Evolutionary conservation across 2,888 invertebrate genomes (phyloP), one percentile per base, ranked within the genome.

Genomic region (Leptopilina syphax): DNA sequence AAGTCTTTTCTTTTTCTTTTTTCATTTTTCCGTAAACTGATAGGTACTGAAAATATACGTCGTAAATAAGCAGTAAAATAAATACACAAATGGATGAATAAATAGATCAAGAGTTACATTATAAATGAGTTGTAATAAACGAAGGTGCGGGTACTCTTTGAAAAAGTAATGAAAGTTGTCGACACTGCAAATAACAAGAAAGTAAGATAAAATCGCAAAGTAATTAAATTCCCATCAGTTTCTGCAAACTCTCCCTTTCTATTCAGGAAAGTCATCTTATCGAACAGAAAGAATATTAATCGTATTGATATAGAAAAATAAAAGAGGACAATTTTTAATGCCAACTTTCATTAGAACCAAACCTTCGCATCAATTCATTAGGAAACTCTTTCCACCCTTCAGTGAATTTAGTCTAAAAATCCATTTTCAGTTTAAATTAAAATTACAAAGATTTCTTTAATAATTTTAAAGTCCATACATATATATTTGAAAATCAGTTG

Each of bases 221-320:
- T 89, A 87, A 88, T 89, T 88, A 89, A 89, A 89, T 87, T 85
- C 86, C 84, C 85, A 88, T 88, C 85, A 87, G 87, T 81, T 57
- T 57, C 57, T 67, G 54, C 79, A 60, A 73, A 73, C 73, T 73
- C 54, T 60, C 47, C 41, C 63, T 60, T 24, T 66, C 66, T 18
- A 66, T 65, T 77, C 57, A 60, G 27, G 7, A 73, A 54, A 73
- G 57, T 34, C 54, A 34, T 54, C 34, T 73, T 73, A 73, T 73
- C 57, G 57, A 57, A 34, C 57, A 34, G 34, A 60, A 57, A 13
- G 57, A 73, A 60, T 73, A 57, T 54, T 73, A 73, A 73, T 73
- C 73, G 41, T 34, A 13, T 18, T n/a, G 50, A 50, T 9, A 27
- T 57, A 57, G 57, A 73, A 60, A 73, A 73, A 73, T 34, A 34